Evolutionary conservation across 2,888 invertebrate species (phyloP), one percentile per base, ranked within the genome.

Genomic region (Bellardia pandia): DNA sequence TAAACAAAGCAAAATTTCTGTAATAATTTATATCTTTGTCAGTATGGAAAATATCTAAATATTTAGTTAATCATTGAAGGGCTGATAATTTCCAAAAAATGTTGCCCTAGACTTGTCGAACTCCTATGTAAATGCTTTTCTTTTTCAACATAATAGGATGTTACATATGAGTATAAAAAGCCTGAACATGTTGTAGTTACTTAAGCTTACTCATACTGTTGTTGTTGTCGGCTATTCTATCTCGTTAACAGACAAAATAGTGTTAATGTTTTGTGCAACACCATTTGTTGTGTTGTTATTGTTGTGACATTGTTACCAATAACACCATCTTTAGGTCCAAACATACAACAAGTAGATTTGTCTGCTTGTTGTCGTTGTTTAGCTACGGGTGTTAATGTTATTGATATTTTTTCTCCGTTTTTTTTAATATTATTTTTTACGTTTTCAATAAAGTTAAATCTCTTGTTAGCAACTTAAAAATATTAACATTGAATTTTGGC

Each of bases 191-290:
- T 53, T 69, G 51, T 33, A 37, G 23, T 23, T 64, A 16, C 37
- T 72, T 6, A 7, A 9, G 62, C 14, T 14, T 14, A 14, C n/a
- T 23, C 14, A 33, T 72, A 3, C 56, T 72, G 8, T 76, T 45
- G 40, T 79, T 72, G 23, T 72, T 69, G 53, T 69, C 45, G n/a
- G 14, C 51, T 79, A 74, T 81, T 84, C 14, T 16, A 51, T 68
- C 69, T 83, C 62, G 78, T 81, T 78, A 33, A 77, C 48, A 53
- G 30, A 62, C 66, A 74, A 80, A 74, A 84, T 75, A 77, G 78
- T 88, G 86, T 81, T 84, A 86, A 86, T 88, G 88, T 77, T 75
- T 16, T 53, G 66, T 74, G 68, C 58, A 86, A 77, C 77, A 86
- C 51, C 51, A 74, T 80, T 86, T 71, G 30, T 78, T 66, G 30